These are phyloP conservation scores for Drosophila persimilis DNA, from an alignment of 1,140 invertebrate species.

Conservation along the genomic window DNA sequence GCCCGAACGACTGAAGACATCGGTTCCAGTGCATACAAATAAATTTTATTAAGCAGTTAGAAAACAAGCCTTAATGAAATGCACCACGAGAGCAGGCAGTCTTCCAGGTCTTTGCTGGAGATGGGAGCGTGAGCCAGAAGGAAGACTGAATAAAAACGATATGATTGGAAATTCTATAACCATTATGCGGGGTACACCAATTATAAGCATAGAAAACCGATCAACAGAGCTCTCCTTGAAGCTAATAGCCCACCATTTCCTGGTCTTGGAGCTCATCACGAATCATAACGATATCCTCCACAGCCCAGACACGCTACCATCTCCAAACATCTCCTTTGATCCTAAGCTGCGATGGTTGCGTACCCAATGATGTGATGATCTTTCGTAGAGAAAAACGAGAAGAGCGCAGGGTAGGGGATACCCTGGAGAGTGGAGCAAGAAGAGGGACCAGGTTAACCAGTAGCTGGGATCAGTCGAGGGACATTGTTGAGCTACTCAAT, in stretches of 20 bases:
- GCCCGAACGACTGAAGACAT: conserved; percentile 15
- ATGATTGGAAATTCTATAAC: too few species aligned
- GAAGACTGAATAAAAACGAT: too few species aligned
- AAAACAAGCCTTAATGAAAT: conserved; percentile 70
- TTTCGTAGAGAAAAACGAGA: background rate
- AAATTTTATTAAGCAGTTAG: conserved; percentile 79
- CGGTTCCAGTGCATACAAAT: conserved; percentile 65
- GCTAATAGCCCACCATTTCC: too few species aligned
- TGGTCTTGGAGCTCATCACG: too few species aligned
- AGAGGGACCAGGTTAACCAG: conserved; percentile 35
- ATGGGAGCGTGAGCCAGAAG: conserved; percentile 28
- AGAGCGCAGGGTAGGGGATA: conserved; percentile 2
- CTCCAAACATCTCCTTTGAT: conserved; percentile 15
- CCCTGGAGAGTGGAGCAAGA: background rate
- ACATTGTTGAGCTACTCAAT: conserved; percentile 38
- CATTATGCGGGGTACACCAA: too few species aligned
- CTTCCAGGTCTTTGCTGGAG: background rate
- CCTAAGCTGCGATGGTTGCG: conserved; percentile 13
- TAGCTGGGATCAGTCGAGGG: conserved; percentile 37
- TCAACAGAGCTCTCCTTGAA: too few species aligned
- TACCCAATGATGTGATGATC: conserved; percentile 30
- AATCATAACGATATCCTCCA: too few species aligned
- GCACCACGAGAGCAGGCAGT: conserved; percentile 40
- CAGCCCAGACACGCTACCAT: conserved; percentile 5
- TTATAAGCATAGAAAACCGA: too few species aligned